Evolutionary conservation across 2,113 vertebrate species (phyloP).

Genomic region (Prunella himalayana): DNA sequence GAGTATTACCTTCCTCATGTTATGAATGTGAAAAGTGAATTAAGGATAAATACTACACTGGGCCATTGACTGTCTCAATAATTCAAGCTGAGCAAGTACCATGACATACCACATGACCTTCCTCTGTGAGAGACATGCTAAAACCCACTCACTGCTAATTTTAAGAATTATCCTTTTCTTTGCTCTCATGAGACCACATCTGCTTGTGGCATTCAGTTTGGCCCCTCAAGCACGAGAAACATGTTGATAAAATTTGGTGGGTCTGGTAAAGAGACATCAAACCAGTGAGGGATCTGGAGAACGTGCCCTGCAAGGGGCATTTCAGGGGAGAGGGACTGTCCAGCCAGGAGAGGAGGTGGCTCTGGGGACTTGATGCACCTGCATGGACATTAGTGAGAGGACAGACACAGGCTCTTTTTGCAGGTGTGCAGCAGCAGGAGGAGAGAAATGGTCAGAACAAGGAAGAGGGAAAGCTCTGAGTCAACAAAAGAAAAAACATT

Average conservation of each 20-base stretch:
- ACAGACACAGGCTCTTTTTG: neutral
- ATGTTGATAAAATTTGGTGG: neutral
- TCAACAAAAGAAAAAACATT: neutral
- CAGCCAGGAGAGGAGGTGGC: neutral
- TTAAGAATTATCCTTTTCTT: neutral
- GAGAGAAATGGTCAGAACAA: neutral
- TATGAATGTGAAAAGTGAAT: neutral
- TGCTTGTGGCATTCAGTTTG: neutral
- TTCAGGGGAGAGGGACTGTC: neutral
- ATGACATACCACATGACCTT: neutral
- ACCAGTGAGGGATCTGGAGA: neutral
- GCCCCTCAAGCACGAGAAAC: neutral
- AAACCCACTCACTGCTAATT: neutral
- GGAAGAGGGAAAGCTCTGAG: neutral
- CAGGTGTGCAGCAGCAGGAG: neutral
- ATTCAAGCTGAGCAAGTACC: neutral
- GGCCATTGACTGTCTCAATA: neutral
- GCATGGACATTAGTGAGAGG: neutral
- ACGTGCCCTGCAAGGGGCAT: fast-evolving
- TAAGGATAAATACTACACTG: neutral
- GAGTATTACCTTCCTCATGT: neutral
- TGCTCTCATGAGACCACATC: neutral
- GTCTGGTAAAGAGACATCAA: neutral
- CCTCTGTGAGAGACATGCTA: neutral
- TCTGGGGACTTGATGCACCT: neutral